phyloP scores from a whole-genome alignment of 2,888 invertebrate species.

The Cerceris ruficornis region DNA sequence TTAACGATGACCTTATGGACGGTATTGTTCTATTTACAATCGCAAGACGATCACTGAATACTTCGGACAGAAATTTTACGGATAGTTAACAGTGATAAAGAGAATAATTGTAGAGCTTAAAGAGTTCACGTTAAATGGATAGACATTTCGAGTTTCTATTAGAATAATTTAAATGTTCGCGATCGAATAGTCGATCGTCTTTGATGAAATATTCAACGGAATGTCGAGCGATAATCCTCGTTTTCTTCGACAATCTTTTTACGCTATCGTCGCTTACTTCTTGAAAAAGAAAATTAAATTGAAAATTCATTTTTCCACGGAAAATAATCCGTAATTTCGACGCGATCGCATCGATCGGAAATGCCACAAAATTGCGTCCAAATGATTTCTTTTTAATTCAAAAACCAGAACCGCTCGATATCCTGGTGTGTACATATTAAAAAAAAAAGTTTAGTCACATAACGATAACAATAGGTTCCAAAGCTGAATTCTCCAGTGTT shows the following conservation, averaged over 20 bases:
- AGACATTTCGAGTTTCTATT: neutral
- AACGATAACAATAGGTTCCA: constrained; percentile 35
- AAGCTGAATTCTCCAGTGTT: constrained; percentile 46
- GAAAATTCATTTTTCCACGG: constrained; percentile 1
- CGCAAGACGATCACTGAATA: no score
- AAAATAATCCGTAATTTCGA: constrained; percentile 17
- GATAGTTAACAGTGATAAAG: neutral
- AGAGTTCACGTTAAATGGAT: neutral
- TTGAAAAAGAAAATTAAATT: neutral
- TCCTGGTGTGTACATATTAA: constrained; percentile 49
- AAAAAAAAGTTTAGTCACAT: constrained; percentile 20
- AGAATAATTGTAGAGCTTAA: neutral
- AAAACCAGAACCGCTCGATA: constrained; percentile 35
- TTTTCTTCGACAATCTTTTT: constrained; percentile 57
- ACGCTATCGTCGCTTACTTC: constrained; percentile 45
- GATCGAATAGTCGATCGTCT: neutral
- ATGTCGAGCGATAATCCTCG: constrained; percentile 41
- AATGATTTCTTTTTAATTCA: constrained; percentile 25
- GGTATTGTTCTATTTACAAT: no score
- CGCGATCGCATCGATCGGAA: constrained; percentile 33
- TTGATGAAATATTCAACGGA: constrained; percentile 13
- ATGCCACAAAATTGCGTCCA: constrained; percentile 62
- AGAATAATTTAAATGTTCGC: neutral
- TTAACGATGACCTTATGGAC: no score
- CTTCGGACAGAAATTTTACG: neutral